A percentile compares a stretch with the other conserved stretches of the same genome.
Conservation (phyloP, 2,888 invertebrate species). For the Erebia epiphron region DNA sequence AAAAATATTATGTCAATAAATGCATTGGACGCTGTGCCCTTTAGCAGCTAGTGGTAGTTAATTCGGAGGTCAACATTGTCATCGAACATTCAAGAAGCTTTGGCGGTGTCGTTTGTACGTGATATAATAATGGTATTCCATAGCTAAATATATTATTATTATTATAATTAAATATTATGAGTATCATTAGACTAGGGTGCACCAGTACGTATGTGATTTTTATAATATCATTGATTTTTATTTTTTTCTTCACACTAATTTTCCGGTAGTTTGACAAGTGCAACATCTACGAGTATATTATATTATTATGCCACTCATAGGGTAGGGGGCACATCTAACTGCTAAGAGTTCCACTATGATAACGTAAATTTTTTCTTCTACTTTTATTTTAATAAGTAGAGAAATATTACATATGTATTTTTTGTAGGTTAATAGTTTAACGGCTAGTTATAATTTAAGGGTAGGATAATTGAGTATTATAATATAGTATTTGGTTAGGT, state of each 20-base stretch:
- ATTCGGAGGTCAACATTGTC: slow-evolving; percentile 70
- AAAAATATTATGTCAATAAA: slow-evolving; percentile 25
- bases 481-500: slow-evolving; percentile 36
- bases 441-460: slow-evolving; percentile 47
- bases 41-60: slow-evolving; percentile 35
- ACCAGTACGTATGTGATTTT: slow-evolving; percentile 43
- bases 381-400: slow-evolving; percentile 39
- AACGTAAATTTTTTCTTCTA: slow-evolving; percentile 45
- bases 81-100: slow-evolving; percentile 78
- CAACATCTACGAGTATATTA: slow-evolving; percentile 41
- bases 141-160: slow-evolving; percentile 32
- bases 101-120: slow-evolving; percentile 35
- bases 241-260: slow-evolving; percentile 20
- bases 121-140: slow-evolving; percentile 33
- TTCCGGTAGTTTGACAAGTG: slow-evolving; percentile 36
- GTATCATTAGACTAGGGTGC: slow-evolving; percentile 53
- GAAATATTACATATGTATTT: slow-evolving; percentile 38
- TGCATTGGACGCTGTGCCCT: slow-evolving; percentile 33
- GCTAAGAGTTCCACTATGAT: slow-evolving; percentile 68
- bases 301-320: slow-evolving; percentile 35
- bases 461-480: slow-evolving; percentile 43
- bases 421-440: slow-evolving; percentile 43
- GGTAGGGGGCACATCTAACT: slow-evolving; percentile 42
- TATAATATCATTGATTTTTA: slow-evolving; percentile 25
- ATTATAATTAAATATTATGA: slow-evolving; percentile 36